Conservation (phyloP, 1,140 invertebrate species). For the Polypedilum vanderplanki region DNA sequence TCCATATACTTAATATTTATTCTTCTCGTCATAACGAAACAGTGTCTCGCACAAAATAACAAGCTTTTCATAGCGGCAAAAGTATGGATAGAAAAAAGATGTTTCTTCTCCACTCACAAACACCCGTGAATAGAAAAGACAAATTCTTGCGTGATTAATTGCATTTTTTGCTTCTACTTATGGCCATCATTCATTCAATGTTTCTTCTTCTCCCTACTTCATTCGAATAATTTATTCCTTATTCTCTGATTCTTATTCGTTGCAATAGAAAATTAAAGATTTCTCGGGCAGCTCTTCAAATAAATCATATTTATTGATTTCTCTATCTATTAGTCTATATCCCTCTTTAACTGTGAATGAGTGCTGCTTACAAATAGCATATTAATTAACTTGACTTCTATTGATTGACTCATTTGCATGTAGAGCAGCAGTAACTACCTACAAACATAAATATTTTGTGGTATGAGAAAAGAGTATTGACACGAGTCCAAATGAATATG, state of each 20-base stretch:
- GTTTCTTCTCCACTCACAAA: background rate
- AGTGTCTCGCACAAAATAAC: no score
- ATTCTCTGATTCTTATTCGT: background rate
- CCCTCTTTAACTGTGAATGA: no score
- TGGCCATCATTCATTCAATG: background rate
- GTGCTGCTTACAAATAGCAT: background rate
- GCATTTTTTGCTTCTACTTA: background rate
- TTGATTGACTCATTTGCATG: background rate
- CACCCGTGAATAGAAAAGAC: conserved; percentile 9
- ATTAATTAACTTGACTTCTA: conserved; percentile 19
- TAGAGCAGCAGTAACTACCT: no score
- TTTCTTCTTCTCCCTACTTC: background rate
- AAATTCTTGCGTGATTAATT: conserved; percentile 19
- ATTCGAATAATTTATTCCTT: background rate
- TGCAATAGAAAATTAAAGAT: no score
- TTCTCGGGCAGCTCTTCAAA: background rate
- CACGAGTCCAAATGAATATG: background rate
- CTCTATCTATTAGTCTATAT: background rate
- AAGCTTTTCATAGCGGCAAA: no score
- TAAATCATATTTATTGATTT: conserved; percentile 20
- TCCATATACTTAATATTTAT: background rate
- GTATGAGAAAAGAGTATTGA: background rate
- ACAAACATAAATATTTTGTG: background rate
- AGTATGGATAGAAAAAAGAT: no score
- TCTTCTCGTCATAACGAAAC: background rate